Conservation (phyloP, 2,797 vertebrate genomes). For the Emys orbicularis region DNA sequence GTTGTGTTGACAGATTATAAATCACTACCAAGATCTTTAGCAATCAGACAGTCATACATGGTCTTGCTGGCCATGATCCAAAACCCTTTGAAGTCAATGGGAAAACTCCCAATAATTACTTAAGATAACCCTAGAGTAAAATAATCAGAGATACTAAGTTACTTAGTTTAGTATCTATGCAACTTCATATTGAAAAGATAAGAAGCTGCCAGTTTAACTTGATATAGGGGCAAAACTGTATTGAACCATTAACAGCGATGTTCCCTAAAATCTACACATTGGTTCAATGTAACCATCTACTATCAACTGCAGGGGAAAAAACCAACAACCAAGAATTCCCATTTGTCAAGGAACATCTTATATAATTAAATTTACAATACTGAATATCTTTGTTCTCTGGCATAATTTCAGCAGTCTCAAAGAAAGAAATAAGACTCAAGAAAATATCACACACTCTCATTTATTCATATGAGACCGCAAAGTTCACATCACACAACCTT, state of each 20-base stretch:
- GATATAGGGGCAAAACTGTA: not conserved
- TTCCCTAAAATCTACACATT: fast-evolving
- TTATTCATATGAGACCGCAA: not conserved
- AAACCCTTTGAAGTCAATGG: not conserved
- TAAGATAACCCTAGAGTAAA: not conserved
- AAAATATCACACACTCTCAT: not conserved
- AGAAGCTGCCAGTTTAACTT: not conserved
- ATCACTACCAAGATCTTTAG: not conserved
- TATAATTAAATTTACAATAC: not conserved
- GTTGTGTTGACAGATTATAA: fast-evolving
- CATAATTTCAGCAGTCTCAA: not conserved
- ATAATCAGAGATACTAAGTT: not conserved
- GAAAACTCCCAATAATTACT: not conserved
- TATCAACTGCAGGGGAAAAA: not conserved
- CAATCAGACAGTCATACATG: not conserved
- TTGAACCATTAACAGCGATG: not conserved
- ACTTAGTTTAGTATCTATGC: not conserved
- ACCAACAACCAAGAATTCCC: not conserved
- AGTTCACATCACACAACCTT: not conserved
- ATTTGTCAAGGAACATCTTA: not conserved
- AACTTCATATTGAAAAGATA: not conserved
- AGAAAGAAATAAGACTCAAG: not conserved
- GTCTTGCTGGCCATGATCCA: not conserved
- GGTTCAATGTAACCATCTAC: not conserved
- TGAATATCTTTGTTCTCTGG: not conserved